These are phyloP conservation scores for Danionella cerebrum DNA, from an alignment of 2,113 vertebrate genomes.

Conservation along the genomic window DNA sequence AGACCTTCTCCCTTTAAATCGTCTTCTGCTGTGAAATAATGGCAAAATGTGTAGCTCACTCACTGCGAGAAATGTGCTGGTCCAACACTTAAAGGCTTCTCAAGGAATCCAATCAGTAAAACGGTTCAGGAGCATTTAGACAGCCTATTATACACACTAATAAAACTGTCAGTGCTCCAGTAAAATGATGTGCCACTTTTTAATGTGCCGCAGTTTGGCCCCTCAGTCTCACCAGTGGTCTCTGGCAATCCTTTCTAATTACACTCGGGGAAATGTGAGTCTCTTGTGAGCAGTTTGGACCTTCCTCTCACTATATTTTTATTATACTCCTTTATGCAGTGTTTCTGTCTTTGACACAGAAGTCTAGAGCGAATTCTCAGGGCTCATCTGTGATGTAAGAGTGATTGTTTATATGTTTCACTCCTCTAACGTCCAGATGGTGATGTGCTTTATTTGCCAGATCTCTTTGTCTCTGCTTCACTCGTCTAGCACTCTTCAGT, in stretches of 20 bases:
- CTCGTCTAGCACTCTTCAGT: constrained; percentile 20
- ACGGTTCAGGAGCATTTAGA: constrained; percentile 28
- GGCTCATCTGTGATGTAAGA: not conserved
- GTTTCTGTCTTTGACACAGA: not conserved
- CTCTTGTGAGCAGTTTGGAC: not conserved
- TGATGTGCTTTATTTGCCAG: constrained; percentile 8
- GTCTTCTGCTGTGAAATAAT: not conserved
- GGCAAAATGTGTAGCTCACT: not conserved
- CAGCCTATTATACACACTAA: constrained; percentile 40
- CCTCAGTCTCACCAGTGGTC: constrained; percentile 28
- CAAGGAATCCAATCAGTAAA: constrained; percentile 17
- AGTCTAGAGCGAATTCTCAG: not conserved
- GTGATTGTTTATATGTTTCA: constrained; percentile 7
- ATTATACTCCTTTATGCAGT: not conserved
- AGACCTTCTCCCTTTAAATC: not conserved
- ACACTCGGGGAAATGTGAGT: constrained; percentile 18
- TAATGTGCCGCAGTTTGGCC: constrained; percentile 39
- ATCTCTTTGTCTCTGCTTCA: constrained; percentile 17
- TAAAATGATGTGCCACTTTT: constrained; percentile 40
- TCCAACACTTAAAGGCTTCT: constrained; percentile 2
- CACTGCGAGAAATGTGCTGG: not conserved
- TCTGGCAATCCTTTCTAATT: constrained; percentile 43
- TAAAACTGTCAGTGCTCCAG: constrained; percentile 47
- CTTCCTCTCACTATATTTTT: constrained; percentile 2
- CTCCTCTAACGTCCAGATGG: constrained; percentile 29